Evolutionary conservation across 2,888 invertebrate species (phyloP), one percentile per base, ranked within the genome.

Genomic region (Diaperis boleti): DNA sequence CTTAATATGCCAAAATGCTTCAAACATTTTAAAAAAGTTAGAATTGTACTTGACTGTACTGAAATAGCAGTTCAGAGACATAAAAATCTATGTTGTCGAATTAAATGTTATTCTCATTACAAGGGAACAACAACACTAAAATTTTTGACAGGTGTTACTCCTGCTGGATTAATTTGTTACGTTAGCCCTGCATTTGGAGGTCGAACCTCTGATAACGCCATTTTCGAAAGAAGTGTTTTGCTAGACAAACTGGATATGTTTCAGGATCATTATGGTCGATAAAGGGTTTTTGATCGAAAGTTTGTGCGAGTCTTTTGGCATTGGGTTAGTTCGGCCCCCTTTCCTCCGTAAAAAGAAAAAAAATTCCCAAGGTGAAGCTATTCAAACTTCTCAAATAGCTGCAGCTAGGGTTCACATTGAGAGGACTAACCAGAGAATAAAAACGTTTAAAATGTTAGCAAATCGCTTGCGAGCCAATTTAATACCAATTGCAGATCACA

Each of bases 141-240:
- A 45, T 69, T 71, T 31, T 45, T 74, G 52, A 66, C 67, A 5
- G 72, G 55, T 1, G 65, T 70, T 11, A 66, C 61, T 4, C 71
- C 72, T 14, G 59, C 44, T 26, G 73, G 70, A 3, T 8, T 65
- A 1, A 66, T 71, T 8, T 64, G 66, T 2, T 68, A 67, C 52
- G 39, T 69, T 14, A 70, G 71, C 37, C 22, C 55, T 39, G 33
- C 70, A 0, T 70, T 63, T 55, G 69, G 67, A 11, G 72, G 71
- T 7, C 35, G 69, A 33, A 47, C 60, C 1, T 69, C 69, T 1
- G 70, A 72, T 50, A 69, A 70, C 22, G 59, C 39, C 4, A 69
- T 71, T n/a, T 71, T 72, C 39, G 63, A 68, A 10, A 56, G 44
- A 61, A 35, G 14, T 35, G 5, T 5, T 55, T 5, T 61, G 61